A percentile compares a stretch with the other conserved stretches of the same genome.
phyloP scores from a whole-genome alignment of 2,888 invertebrate genomes.

The Agrochola lychnidis region DNA sequence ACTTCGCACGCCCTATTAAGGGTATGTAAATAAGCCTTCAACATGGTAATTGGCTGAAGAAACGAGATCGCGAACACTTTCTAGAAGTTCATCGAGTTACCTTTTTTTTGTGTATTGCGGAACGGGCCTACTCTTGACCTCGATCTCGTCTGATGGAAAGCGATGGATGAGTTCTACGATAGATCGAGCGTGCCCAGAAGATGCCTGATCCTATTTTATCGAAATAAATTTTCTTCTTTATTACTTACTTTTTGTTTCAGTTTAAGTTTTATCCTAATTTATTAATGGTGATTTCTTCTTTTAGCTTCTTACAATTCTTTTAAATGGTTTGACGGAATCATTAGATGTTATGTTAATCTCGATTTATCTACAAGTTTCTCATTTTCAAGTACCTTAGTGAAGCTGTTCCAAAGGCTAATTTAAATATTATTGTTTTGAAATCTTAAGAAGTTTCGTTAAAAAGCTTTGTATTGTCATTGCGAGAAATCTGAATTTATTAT shows the following conservation, averaged over 20 bases:
- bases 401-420: not conserved
- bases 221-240: not conserved
- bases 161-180: not conserved
- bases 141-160: not conserved
- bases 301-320: not conserved
- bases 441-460: no score
- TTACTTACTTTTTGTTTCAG: not conserved
- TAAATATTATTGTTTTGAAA: not conserved
- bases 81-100: not conserved
- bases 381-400: not conserved
- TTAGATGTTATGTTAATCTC: not conserved
- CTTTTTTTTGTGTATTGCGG: not conserved
- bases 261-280: not conserved
- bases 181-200: not conserved
- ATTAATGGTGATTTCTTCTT: not conserved
- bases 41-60: not conserved
- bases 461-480: not conserved
- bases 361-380: not conserved
- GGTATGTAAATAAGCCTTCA: conserved; percentile 27
- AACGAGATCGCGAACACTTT: conserved; percentile 3
- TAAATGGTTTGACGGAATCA: not conserved
- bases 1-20: not conserved
- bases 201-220: not conserved
- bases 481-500: not conserved
- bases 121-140: not conserved